A percentile compares a stretch with the other conserved stretches of the same genome.
phyloP scores from a whole-genome alignment of 1,140 invertebrate genomes.

The Macrosteles quadrilineatus region DNA sequence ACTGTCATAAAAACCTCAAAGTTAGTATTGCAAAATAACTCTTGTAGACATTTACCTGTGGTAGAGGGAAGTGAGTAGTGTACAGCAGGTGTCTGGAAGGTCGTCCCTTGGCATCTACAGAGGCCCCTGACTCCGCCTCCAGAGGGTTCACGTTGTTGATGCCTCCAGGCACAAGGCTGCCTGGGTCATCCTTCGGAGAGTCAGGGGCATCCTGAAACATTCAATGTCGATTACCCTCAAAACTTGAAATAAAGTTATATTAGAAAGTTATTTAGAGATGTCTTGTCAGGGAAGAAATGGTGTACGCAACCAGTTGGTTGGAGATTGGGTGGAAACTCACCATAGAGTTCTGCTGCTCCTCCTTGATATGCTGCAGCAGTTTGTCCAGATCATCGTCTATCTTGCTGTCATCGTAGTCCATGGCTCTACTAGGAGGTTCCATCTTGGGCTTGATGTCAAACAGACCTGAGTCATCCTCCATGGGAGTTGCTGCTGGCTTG shows the following conservation, averaged over 20 bases:
- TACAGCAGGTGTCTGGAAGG: conserved; percentile 83
- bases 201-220: conserved; percentile 67
- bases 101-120: conserved; percentile 44
- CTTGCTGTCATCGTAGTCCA: conserved; percentile 88
- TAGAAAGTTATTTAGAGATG: background rate
- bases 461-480: conserved; percentile 61
- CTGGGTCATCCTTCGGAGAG: conserved; percentile 72
- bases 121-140: conserved; percentile 3
- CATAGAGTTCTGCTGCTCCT: conserved; percentile 86
- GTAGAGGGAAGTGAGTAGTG: conserved; percentile 89
- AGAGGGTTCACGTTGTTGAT: conserved; percentile 25
- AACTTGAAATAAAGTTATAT: too few relatives aligned
- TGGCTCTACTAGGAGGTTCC: conserved; percentile 52
- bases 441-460: conserved; percentile 54
- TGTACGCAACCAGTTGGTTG: too few relatives aligned
- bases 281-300: background rate
- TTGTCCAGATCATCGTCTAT: conserved; percentile 92
- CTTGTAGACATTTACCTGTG: conserved; percentile 57
- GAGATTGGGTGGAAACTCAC: conserved; percentile 35
- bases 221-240: background rate
- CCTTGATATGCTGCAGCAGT: conserved; percentile 87
- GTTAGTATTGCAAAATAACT: too few relatives aligned
- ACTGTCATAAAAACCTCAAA: too few relatives aligned
- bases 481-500: conserved; percentile 51
- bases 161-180: conserved; percentile 36